Percentiles rank a stretch among this genome's conserved stretches.
These are phyloP conservation scores for Okapia johnstoni DNA, from an alignment of 2,113 vertebrate species.

Conservation along the genomic window DNA sequence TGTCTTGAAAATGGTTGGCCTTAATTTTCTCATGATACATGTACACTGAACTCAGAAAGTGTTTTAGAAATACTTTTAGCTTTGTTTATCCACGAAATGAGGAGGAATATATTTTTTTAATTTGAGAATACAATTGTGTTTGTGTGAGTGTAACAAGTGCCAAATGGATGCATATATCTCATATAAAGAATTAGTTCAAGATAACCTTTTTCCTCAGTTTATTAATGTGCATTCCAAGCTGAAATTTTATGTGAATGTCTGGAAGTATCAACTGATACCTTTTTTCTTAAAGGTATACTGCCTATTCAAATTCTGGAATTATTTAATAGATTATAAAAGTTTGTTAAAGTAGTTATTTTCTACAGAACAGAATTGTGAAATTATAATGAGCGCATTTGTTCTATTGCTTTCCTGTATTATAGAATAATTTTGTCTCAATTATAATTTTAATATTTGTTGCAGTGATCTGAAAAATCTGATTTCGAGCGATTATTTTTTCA, in stretches of 20 bases:
- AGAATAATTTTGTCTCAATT: conserved; percentile 18
- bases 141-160: background rate
- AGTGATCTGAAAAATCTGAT: conserved; percentile 13
- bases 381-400: conserved; percentile 20
- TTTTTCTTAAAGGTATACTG: conserved; percentile 19
- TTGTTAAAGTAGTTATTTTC: background rate
- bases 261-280: background rate
- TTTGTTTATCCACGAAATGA: background rate
- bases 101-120: background rate
- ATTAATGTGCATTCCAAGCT: conserved; percentile 20
- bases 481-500: background rate
- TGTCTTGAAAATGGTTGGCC: conserved; percentile 28
- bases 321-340: background rate
- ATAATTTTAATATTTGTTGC: conserved; percentile 35
- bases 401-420: background rate
- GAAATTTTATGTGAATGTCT: conserved; percentile 15
- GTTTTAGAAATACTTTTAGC: conserved; percentile 27
- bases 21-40: conserved; percentile 12
- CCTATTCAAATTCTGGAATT: conserved; percentile 3
- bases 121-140: background rate
- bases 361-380: background rate
- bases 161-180: background rate
- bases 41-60: conserved; percentile 15
- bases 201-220: background rate
- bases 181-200: conserved; percentile 6